Base-by-base conservation (phyloP, 2,888 invertebrate genomes). In the Limnephilus rhombicus region DNA sequence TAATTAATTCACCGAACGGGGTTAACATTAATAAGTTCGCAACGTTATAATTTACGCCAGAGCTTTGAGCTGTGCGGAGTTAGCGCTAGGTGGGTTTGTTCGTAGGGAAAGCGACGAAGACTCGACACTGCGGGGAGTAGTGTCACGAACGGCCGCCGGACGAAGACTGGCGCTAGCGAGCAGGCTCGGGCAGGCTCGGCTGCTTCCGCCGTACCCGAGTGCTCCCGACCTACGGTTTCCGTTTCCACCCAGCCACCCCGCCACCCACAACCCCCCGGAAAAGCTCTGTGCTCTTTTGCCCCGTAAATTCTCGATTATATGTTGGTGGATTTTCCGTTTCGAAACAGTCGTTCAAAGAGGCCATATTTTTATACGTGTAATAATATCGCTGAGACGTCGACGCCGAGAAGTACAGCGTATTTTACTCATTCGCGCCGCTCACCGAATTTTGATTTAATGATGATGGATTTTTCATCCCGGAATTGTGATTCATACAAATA, bases 151-250 rank as follows among this genome's bases (percentile, higher is more conserved):
- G 85, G 89, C 90, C 90, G 91, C 92, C 91, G 92, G 88, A 89
- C 88, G 45, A 85, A 89, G 93, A 93, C 93, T 93, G 93, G 93
- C 93, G 93, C 92, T 92, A 90, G 91, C 90, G 92, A 90, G 80
- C 80, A 82, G 41, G 90, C 41, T 87, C 91, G 87, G 88, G 81
- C 31, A 34, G 41, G 91, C 45, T 88, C 91, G 87, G 88, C 49
- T 81, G 31, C 68, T 68, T 88, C 89, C 91, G 89, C 83, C 89
- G n/a, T 68, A 80, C 85, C 89, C 91, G 87, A 88, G 29, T 31
- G 24, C 41, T 89, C 80, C 88, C 88, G 88, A 89, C 88, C 88
- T 68, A 80, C 88, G 88, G 80, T n/a, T 80, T 80, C 68, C 86
- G 86, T 68, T 29, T 29, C 49, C 87, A 29, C 45, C 34, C 83